Evolutionary conservation across 2,797 vertebrate genomes (phyloP).

Genomic region (Malurus leucopterus): DNA sequence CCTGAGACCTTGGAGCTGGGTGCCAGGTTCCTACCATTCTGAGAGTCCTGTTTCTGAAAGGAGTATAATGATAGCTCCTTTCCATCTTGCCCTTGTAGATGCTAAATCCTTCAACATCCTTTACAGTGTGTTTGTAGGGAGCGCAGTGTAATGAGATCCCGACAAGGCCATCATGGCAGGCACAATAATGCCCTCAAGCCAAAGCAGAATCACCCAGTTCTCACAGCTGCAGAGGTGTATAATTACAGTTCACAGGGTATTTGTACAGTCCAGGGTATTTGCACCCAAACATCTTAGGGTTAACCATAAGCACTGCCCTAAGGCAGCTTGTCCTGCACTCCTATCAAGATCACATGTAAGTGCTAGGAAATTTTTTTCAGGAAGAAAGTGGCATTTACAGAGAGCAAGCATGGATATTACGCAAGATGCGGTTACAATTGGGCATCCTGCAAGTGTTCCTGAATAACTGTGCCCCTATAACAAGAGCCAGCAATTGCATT

Average conservation of each 20-base stretch:
- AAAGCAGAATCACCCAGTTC: not conserved
- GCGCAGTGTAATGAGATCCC: not conserved
- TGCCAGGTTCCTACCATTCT: not conserved
- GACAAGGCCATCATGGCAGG: not conserved
- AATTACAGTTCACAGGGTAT: not conserved
- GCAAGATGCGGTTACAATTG: not conserved
- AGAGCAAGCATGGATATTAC: not conserved
- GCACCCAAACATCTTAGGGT: not conserved
- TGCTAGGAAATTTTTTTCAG: not conserved
- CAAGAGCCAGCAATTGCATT: not conserved
- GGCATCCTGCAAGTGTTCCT: not conserved
- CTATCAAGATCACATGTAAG: accelerated
- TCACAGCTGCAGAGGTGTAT: not conserved
- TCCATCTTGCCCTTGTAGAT: not conserved
- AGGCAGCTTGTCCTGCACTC: not conserved
- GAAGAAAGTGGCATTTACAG: not conserved
- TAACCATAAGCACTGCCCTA: not conserved
- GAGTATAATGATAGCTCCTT: not conserved
- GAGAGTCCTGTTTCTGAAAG: not conserved
- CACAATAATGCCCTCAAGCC: not conserved
- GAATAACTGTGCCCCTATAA: not conserved
- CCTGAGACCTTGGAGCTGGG: not conserved
- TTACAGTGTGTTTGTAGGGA: not conserved
- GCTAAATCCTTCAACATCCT: not conserved
- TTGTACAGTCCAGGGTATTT: not conserved